Percentiles rank a stretch among this genome's conserved stretches.
These are phyloP conservation scores for Rhipidura dahli DNA, from an alignment of 2,113 vertebrate species.

Conservation along the genomic window DNA sequence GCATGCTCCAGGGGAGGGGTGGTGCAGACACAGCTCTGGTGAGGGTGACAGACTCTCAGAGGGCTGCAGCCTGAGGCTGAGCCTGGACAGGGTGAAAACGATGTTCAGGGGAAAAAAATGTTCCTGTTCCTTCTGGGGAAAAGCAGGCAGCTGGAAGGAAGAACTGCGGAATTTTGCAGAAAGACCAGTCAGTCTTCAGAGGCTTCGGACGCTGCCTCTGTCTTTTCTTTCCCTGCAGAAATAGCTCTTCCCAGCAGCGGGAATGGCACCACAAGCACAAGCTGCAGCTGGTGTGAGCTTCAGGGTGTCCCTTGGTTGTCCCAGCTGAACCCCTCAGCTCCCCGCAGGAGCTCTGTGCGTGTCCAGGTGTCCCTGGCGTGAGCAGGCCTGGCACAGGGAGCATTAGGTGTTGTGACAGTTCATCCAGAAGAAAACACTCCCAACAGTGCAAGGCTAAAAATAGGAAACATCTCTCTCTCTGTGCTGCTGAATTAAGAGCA, in stretches of 20 bases:
- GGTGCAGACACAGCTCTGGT: background rate
- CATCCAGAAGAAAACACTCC: background rate
- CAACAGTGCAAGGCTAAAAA: background rate
- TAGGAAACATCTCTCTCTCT: background rate
- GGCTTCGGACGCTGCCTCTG: background rate
- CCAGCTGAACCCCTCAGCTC: rapidly evolving
- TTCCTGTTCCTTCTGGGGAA: background rate
- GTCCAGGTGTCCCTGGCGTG: background rate
- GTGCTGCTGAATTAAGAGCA: background rate
- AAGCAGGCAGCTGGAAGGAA: background rate
- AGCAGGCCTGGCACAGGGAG: background rate
- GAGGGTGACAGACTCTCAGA: background rate
- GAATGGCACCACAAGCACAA: background rate
- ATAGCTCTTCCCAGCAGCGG: background rate
- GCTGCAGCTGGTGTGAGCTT: background rate
- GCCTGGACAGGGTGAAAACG: rapidly evolving
- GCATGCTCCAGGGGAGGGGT: too few relatives aligned
- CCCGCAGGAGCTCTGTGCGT: background rate
- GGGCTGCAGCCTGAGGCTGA: background rate
- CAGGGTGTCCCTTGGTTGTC: background rate
- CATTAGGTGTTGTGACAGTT: background rate
- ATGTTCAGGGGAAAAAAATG: rapidly evolving
- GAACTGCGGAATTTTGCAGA: background rate
- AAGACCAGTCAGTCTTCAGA: background rate
- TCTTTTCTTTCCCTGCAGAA: background rate